Evolutionary conservation across 2,888 invertebrate genomes (phyloP), one percentile per base, ranked within the genome.

Genomic region (Embidobia sp.): DNA sequence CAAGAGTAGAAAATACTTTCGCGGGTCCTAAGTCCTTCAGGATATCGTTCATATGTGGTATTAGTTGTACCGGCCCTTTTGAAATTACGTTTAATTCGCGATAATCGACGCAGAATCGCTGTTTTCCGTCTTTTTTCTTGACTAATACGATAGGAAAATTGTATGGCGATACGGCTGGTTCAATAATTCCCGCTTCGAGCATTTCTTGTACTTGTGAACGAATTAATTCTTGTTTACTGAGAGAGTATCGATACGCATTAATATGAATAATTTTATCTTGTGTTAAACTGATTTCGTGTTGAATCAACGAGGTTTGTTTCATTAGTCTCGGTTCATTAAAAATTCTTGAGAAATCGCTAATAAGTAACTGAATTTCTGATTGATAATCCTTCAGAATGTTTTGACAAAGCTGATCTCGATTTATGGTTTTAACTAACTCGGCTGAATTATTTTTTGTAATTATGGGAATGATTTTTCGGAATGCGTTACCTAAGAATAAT

Each of bases 1-100:
- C 85, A 1, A 86, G 42, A 6, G 83, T 83, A 1, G 83, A 72
- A 35, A 86, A 86, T 3, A 85, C 64, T 10, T 37, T 55, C 0
- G 86, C 85, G 6, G 37, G 81, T 7, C 67, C 77, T 1, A 66
- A 1, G n/a, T 61, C 70, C 3, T 61, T 57, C 4, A 77, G 3
- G 0, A 40, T 15, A 0, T 73, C 44, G 0, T 55, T 46, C 1
- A 77, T 73, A 1, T 7, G 3, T 0, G 72, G 77, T 0, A 73
- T 13, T 11, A 13, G 8, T 22, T 53, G 48, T 1, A 40, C 3
- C 0, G 42, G 26, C 6, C 55, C 67, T 2, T 48, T 4, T 0
- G 67, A 66, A 3, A 51, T 7, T 0, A 7, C 10, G 8, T 77
- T 78, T 6, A 74, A 2, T 6, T 40, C 8, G 0, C 69, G 26